Conservation (phyloP, 2,888 invertebrate species). For the Spialia ferax region DNA sequence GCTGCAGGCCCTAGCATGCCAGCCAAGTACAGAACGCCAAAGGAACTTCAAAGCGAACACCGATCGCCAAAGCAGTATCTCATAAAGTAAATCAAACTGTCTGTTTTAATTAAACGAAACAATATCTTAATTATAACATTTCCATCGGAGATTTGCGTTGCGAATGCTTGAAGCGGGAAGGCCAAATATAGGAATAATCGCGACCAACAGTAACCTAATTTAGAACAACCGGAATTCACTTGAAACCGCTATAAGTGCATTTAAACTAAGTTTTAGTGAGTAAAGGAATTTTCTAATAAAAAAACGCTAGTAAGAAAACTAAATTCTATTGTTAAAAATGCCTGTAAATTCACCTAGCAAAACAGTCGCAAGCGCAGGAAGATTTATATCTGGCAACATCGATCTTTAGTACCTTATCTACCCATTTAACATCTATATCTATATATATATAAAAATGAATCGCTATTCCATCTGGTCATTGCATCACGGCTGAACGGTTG, state of each 20-base stretch:
- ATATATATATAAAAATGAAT: too few species aligned
- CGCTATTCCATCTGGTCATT: too few species aligned
- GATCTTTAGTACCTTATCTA: too few species aligned
- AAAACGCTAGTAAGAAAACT: too few species aligned
- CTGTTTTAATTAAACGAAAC: slow-evolving; percentile 64
- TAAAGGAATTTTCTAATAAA: too few species aligned
- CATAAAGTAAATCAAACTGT: slow-evolving; percentile 59
- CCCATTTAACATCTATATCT: too few species aligned
- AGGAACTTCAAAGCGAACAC: slow-evolving; percentile 53
- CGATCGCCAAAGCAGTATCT: slow-evolving; percentile 57
- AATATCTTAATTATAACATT: slow-evolving; percentile 73
- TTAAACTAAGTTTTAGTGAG: too few species aligned
- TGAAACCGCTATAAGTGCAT: background rate
- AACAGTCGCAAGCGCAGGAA: too few species aligned
- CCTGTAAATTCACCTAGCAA: too few species aligned
- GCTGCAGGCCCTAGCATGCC: background rate
- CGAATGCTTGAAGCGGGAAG: slow-evolving; percentile 42
- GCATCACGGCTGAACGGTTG: too few species aligned
- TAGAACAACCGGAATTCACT: background rate
- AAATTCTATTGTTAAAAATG: too few species aligned
- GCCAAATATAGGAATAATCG: slow-evolving; percentile 51
- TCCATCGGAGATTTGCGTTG: slow-evolving; percentile 51
- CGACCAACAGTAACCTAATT: slow-evolving; percentile 21
- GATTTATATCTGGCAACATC: too few species aligned
- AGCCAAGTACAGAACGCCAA: slow-evolving; percentile 22